phyloP scores from a whole-genome alignment of 2,888 invertebrate species.

The Eurytoma adleriae region DNA sequence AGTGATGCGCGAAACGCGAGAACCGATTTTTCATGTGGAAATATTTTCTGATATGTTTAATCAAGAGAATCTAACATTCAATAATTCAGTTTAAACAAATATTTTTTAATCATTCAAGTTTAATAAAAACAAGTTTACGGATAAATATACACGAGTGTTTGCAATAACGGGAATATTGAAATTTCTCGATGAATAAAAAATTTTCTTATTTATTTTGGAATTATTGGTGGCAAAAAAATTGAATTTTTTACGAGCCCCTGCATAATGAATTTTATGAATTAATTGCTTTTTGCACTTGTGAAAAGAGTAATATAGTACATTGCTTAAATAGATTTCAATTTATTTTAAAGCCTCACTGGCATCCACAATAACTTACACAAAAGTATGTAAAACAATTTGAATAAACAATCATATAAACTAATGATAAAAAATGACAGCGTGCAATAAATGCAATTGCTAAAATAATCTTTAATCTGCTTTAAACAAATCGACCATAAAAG shows the following conservation, averaged over 20 bases:
- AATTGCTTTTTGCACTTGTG: too few relatives aligned
- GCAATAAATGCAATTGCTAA: not conserved
- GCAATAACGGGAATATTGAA: not conserved
- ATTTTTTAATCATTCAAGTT: not conserved
- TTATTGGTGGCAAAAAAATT: not conserved
- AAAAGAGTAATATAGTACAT: too few relatives aligned
- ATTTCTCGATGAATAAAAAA: not conserved
- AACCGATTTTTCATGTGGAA: conserved; percentile 19
- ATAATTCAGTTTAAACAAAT: not conserved
- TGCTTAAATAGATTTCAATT: too few relatives aligned
- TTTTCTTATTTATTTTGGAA: not conserved
- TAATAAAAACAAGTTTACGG: not conserved
- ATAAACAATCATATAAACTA: not conserved
- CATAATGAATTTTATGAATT: too few relatives aligned
- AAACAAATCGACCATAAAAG: not conserved
- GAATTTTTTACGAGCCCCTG: too few relatives aligned
- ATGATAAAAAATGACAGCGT: not conserved
- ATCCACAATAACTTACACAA: too few relatives aligned
- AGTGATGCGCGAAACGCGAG: not conserved
- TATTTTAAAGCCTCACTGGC: too few relatives aligned
- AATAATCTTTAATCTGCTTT: not conserved
- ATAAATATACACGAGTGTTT: not conserved
- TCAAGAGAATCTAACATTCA: conserved; percentile 6
- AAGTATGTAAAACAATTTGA: too few relatives aligned
- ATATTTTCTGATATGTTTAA: conserved; percentile 34